Conservation (phyloP, 2,888 invertebrate genomes). For the Spisula subtruncata region DNA sequence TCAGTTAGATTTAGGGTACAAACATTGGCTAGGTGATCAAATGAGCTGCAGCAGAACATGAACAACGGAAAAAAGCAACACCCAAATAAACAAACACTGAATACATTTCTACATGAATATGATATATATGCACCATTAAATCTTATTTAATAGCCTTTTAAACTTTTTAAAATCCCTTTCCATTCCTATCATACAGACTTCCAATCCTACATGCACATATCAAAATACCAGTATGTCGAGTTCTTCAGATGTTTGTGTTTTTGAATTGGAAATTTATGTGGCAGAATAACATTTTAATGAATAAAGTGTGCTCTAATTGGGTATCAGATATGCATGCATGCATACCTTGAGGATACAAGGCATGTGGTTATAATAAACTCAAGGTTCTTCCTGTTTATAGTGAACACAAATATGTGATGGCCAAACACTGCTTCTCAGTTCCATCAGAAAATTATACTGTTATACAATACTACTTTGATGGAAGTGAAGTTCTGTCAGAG, state of each 20-base stretch:
- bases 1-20: too few relatives aligned
- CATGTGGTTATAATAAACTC: slow-evolving; percentile 14
- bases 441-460: too few relatives aligned
- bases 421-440: too few relatives aligned
- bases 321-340: neutral
- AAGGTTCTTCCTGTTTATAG: neutral
- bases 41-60: too few relatives aligned
- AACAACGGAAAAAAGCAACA: too few relatives aligned
- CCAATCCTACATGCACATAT: neutral
- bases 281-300: slow-evolving; percentile 16
- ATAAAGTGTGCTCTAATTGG: slow-evolving; percentile 28
- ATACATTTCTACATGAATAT: too few relatives aligned
- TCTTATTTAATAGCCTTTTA: neutral
- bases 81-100: too few relatives aligned
- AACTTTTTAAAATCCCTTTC: neutral
- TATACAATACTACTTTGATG: too few relatives aligned
- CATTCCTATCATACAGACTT: neutral
- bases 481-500: too few relatives aligned
- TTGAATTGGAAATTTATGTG: neutral
- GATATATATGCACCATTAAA: neutral
- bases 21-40: too few relatives aligned
- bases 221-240: neutral
- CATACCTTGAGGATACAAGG: neutral
- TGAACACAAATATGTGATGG: neutral
- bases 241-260: neutral